These are phyloP conservation scores for Nipponia nippon DNA, from an alignment of 2,113 vertebrate genomes.

Conservation along the genomic window DNA sequence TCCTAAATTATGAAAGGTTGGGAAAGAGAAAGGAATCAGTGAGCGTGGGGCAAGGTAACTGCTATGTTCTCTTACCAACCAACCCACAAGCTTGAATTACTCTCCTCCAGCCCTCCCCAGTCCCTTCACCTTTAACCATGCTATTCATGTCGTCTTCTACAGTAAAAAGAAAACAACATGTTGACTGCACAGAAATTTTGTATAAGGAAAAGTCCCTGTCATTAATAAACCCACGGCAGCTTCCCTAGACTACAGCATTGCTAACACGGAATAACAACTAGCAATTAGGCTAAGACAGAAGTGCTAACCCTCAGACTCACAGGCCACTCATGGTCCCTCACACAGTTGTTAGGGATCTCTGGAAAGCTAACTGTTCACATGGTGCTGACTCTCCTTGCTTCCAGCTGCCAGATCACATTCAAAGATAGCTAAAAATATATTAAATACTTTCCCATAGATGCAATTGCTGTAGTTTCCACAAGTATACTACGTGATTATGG, in stretches of 20 bases:
- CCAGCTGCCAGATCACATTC: constrained; percentile 59
- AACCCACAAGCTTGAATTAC: background rate
- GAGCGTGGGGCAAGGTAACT: background rate
- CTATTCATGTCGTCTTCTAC: background rate
- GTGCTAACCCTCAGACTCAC: background rate
- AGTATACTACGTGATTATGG: constrained; percentile 25
- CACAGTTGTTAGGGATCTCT: constrained; percentile 6
- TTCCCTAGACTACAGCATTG: background rate
- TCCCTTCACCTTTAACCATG: background rate
- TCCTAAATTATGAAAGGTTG: constrained; percentile 66
- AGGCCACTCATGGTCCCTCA: background rate
- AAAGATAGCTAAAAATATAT: constrained; percentile 52
- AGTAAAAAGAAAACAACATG: background rate
- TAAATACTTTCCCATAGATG: constrained; percentile 66
- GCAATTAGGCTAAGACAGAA: background rate
- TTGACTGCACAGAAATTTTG: background rate
- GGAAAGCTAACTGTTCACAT: constrained; percentile 23
- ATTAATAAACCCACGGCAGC: background rate
- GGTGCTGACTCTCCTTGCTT: constrained; percentile 15
- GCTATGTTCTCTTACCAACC: background rate
- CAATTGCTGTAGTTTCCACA: constrained; percentile 61
- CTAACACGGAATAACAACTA: background rate
- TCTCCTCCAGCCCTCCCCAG: background rate
- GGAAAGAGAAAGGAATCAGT: constrained; percentile 42
- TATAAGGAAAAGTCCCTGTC: background rate